phyloP scores from a whole-genome alignment of 2,797 vertebrate species.

The Hippopotamyrus pictus region DNA sequence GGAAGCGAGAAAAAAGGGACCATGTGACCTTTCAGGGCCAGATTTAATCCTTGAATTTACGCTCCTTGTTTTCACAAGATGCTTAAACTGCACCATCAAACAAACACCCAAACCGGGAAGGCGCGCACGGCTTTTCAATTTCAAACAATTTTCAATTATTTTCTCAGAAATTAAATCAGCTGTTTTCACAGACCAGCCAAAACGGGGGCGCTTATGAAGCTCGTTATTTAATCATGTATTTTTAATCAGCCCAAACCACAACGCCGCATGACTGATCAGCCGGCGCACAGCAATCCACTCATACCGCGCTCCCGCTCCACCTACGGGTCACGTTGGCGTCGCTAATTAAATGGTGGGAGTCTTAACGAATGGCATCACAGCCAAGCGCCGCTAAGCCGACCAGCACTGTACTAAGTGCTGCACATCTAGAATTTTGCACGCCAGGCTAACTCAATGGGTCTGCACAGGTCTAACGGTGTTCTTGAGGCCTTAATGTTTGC shows the following conservation, averaged over 20 bases:
- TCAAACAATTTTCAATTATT: constrained; percentile 13
- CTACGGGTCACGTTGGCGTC: not conserved
- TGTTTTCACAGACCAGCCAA: constrained; percentile 6
- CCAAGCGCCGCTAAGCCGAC: not conserved
- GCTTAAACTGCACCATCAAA: not conserved
- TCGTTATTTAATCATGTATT: constrained; percentile 24
- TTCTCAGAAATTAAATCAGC: constrained; percentile 16
- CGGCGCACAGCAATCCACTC: not conserved
- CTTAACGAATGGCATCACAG: not conserved
- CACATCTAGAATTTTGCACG: not conserved
- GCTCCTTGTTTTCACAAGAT: not conserved
- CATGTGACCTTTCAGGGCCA: not conserved
- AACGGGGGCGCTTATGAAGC: not conserved
- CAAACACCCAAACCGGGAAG: not conserved
- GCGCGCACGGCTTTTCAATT: not conserved
- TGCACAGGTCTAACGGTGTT: not conserved
- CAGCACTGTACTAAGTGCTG: not conserved
- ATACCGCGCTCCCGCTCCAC: not conserved
- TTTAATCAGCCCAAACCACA: constrained; percentile 21
- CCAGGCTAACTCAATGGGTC: not conserved
- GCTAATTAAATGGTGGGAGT: not conserved
- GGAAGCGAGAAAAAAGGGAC: not conserved
- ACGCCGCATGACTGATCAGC: not conserved
- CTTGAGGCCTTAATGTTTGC: not conserved
- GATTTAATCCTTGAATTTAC: not conserved